Base-by-base conservation (phyloP, 1,140 invertebrate genomes). In the Leguminivora glycinivorella region DNA sequence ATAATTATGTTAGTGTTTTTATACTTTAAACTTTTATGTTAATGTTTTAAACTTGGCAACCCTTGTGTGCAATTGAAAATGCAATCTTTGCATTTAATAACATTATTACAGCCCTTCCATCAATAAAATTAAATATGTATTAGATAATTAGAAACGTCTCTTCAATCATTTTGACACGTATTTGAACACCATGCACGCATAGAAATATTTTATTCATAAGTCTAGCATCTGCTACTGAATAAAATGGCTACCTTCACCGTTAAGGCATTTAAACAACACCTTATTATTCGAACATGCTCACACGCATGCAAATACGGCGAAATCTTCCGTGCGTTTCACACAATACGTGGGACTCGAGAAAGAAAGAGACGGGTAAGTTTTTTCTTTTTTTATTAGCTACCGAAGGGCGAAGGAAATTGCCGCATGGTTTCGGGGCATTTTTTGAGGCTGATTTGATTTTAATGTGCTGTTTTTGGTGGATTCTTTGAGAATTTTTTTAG, bases 231-330 rank as follows among this genome's bases (percentile, higher is more conserved):
- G 56, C 56, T 56, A 25, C 47, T 6, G 1, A 2, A 56, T 25
- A 56, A 24, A 24, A 56, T 24, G 17, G 56, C 22, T 26, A 24
- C 56, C 22, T 56, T 69, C 56, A 70, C 76, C 75, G 78, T 78
- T 81, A 76, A 70, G 71, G 68, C 25, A 72, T 75, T 74, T 76
- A 79, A 74, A 77, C 63, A 81, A 76, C 73, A 72, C 71, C 74
- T 75, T 78, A 81, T 76, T 77, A 75, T 69, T n/a, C 6, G n/a
- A 43, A 68, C 72, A 72, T 76, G 73, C 63, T 69, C 70, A 74
- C 70, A 63, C 43, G 72, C 76, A 78, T 78, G 76, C 70, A 75
- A 75, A 78, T 75, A 31, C 73, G 58, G 25, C 70, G 60, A 72
- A 72, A 70, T 43, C 43, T 24, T 38, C 47, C 63, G 68, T 47